These are phyloP conservation scores for Archivesica marissinica DNA, from an alignment of 1,140 invertebrate species.

Conservation along the genomic window DNA sequence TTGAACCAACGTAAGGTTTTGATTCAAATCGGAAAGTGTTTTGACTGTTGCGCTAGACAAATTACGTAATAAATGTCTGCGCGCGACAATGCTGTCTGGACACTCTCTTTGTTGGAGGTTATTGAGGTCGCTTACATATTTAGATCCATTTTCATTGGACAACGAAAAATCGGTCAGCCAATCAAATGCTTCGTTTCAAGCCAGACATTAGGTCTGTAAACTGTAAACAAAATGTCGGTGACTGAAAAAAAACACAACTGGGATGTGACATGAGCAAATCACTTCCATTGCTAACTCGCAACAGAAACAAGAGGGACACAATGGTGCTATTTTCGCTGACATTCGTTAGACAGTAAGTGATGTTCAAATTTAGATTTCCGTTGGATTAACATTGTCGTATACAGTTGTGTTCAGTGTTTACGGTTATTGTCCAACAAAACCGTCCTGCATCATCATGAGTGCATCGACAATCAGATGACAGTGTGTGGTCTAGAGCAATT, in stretches of 20 bases:
- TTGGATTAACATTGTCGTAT: slow-evolving; percentile 34
- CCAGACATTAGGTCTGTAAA: slow-evolving; percentile 53
- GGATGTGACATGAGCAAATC: not conserved
- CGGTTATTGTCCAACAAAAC: too few relatives aligned
- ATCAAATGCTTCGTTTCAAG: slow-evolving; percentile 36
- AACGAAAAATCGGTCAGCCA: slow-evolving; percentile 50
- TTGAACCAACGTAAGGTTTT: slow-evolving; percentile 6
- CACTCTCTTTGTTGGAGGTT: slow-evolving; percentile 56
- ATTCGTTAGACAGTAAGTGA: slow-evolving; percentile 72
- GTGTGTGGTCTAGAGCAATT: too few relatives aligned
- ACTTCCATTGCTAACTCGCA: not conserved
- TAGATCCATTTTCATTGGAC: slow-evolving; percentile 33
- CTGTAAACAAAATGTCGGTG: slow-evolving; percentile 61
- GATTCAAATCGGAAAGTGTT: slow-evolving; percentile 43
- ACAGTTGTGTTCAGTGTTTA: slow-evolving; percentile 25
- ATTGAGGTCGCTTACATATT: slow-evolving; percentile 35
- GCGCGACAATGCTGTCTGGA: slow-evolving; percentile 61
- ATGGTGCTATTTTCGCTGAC: slow-evolving; percentile 73
- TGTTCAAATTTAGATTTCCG: too few relatives aligned
- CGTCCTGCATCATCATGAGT: too few relatives aligned
- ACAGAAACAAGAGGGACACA: slow-evolving; percentile 19
- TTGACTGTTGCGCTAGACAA: slow-evolving; percentile 43
- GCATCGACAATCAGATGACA: too few relatives aligned
- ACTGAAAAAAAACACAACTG: not conserved
- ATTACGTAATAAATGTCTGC: slow-evolving; percentile 62